Evolutionary conservation across 2,797 vertebrate genomes (phyloP), one percentile per base, ranked within the genome.

Genomic region (Catharus ustulatus): DNA sequence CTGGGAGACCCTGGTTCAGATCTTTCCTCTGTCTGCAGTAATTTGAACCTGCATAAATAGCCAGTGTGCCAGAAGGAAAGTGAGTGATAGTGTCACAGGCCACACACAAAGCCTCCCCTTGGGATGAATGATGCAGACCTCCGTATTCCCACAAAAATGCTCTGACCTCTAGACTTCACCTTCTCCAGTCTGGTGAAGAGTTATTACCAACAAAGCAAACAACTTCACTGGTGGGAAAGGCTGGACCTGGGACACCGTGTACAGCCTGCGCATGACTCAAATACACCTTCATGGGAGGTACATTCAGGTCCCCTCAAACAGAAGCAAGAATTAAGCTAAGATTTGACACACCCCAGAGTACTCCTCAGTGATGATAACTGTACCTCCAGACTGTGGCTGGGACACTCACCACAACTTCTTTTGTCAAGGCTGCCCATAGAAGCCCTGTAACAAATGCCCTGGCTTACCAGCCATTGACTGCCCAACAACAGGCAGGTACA

Each of bases 21-120:
- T 76, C 87, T 59, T 90, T 95, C 66, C 69, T 86, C 82, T 64
- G 49, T 64, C 76, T 88, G 80, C 80, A 73, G 95, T 95, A 96
- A 96, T 93, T 71, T 84, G 93, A 96, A 94, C 83, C 93, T 94
- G 80, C 74, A 84, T 76, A 96, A 96, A 96, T 93, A 96, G 85
- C 87, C 87, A 75, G 67, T 76, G 48, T 88, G 90, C 90, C 93
- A 91, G 83, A 95, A 84, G 82, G 89, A 95, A 85, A 90, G 80
- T 79, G 83, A 95, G 74, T 62, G 85, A 94, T 94, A 91, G 62
- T 84, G 96, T 96, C 96, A 93, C 82, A 84, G 95, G 87, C 92
- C 94, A 97, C 94, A 94, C 96, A 96, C 84, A 81, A 59, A 94
- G 94, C 29, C 40, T 86, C 22, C 79, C 59, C 91, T 86, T 88